Percentiles rank a stretch among this genome's conserved stretches.
These are phyloP conservation scores for Ptychadena robeensis DNA, from an alignment of 2,797 vertebrate species.

Conservation along the genomic window DNA sequence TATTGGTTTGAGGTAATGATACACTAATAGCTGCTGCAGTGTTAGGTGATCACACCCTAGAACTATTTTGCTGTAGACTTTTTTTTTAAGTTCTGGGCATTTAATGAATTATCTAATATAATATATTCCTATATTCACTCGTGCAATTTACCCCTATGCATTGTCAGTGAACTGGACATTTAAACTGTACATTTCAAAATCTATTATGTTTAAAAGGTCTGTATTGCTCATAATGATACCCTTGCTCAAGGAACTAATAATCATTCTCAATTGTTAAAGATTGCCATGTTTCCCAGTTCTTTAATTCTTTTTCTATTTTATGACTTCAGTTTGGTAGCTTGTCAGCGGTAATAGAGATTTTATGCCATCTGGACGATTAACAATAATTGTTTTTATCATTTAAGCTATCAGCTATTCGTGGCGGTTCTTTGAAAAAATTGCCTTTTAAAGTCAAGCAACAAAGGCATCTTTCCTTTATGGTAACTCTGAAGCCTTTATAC, in stretches of 20 bases:
- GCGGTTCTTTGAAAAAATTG: conserved; percentile 32
- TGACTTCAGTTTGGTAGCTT: conserved; percentile 28
- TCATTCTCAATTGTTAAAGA: conserved; percentile 10
- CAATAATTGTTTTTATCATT: conserved; percentile 42
- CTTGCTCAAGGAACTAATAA: conserved; percentile 15
- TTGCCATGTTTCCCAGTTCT: conserved; percentile 8
- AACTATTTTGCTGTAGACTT: no score
- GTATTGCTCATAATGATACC: background rate
- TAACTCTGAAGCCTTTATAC: conserved; percentile 37
- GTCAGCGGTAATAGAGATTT: conserved; percentile 37
- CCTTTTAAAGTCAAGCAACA: conserved; percentile 47
- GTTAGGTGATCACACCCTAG: no score
- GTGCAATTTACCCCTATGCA: no score
- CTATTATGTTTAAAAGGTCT: conserved; percentile 16
- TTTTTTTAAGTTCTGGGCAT: no score
- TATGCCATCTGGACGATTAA: conserved; percentile 36
- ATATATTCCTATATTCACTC: no score
- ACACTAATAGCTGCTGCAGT: no score
- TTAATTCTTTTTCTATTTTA: conserved; percentile 27
- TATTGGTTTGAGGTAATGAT: no score
- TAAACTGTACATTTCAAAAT: background rate
- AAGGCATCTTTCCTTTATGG: conserved; percentile 47
- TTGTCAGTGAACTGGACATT: background rate
- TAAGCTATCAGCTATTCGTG: conserved; percentile 12
- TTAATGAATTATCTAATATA: no score